Evolutionary conservation across 2,113 vertebrate species (phyloP), one percentile per base, ranked within the genome.

Genomic region (Hemibagrus wyckioides): DNA sequence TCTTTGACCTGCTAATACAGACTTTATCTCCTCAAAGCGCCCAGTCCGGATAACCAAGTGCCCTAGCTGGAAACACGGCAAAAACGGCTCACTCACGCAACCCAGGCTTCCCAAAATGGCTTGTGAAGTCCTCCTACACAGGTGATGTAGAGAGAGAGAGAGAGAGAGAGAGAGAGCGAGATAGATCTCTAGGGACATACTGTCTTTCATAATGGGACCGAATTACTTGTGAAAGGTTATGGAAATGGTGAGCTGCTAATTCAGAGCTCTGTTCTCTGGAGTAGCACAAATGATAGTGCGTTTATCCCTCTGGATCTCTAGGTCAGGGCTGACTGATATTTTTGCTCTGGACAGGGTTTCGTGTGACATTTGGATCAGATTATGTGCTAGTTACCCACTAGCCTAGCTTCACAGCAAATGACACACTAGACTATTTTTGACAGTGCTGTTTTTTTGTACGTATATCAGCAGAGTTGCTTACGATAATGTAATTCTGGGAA

Each of bases 111-210:
- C 59, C 39, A 94, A 93, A 92, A 97, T 98, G 96, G 94, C 96
- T 89, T 97, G 95, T 93, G 96, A 97, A 93, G 94, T 97, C 94
- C 94, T 97, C 88, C 96, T 97, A 92, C 95, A 96, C 94, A 97
- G 96, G 96, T 97, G 97, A 96, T 88, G 75, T 15, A 54, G 25
- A 15, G 33, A 59, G 30, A 25, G 15, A 52, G 57, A 41, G 44
- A 71, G 80, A 11, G 23, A 19, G 44, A n/a, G 36, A 10, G 30
- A n/a, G 71, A 39, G 76, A 19, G 33, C 33, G 50, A 6, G 25
- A 14, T 9, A 33, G 11, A 21, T 82, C 39, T 76, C 36, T 50
- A 39, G 50, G 5, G 86, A 13, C 19, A 41, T 83, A 19, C 57
- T 67, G 14, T 73, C 30, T 87, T 83, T 83, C 19, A 41, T 52